A percentile compares a stretch with the other conserved stretches of the same genome.
phyloP scores from a whole-genome alignment of 2,888 invertebrate species.

The Tetramorium bicarinatum region DNA sequence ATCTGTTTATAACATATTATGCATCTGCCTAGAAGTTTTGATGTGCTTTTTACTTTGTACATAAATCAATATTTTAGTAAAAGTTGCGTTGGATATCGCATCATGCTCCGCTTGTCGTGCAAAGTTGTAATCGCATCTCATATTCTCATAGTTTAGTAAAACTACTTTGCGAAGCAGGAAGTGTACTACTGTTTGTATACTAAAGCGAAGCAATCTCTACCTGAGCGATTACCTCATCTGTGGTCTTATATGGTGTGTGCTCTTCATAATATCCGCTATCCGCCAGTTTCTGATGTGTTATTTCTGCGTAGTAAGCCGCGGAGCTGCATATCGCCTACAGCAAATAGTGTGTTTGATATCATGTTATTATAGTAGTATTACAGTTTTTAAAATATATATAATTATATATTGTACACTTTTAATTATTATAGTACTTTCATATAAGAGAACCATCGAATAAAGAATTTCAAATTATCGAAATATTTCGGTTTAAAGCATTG shows the following conservation, averaged over 20 bases:
- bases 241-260: constrained; percentile 83
- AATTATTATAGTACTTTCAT: neutral
- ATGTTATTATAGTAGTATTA: neutral
- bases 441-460: neutral
- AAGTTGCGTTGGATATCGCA: neutral
- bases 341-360: neutral
- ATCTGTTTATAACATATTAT: neutral
- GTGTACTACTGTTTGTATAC: constrained; percentile 51
- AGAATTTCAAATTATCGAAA: neutral
- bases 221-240: constrained; percentile 85
- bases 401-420: neutral
- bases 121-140: constrained; percentile 33
- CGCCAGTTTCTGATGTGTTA: constrained; percentile 93
- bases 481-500: neutral
- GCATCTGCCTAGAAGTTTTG: neutral
- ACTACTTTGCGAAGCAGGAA: constrained; percentile 69
- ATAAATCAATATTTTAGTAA: constrained; percentile 3
- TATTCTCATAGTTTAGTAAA: constrained; percentile 10
- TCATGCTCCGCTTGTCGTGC: constrained; percentile 47
- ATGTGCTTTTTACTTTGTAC: constrained; percentile 16
- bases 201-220: constrained; percentile 80
- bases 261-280: constrained; percentile 94
- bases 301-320: constrained; percentile 95
- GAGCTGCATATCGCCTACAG: constrained; percentile 94
- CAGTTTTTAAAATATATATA: neutral